Evolutionary conservation across 1,140 invertebrate genomes (phyloP).

Genomic region (Monomorium pharaonis): DNA sequence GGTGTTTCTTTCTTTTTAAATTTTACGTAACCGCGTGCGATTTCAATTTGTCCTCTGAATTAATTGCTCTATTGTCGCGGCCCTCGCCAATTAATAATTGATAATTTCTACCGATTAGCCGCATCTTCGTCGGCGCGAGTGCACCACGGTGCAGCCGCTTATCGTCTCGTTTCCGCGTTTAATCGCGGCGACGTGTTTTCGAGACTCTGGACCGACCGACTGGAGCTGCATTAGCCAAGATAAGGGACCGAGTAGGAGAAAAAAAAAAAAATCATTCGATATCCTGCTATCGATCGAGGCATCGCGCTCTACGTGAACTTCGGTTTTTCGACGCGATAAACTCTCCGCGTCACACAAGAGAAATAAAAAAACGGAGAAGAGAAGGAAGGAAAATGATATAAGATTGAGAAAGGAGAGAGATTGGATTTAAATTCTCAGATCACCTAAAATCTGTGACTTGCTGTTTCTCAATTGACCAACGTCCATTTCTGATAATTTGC

Average conservation of each 20-base stretch:
- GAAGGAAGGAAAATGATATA: conserved; percentile 29
- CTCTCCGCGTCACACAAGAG: conserved; percentile 33
- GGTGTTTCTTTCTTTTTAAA: not conserved
- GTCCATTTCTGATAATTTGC: not conserved
- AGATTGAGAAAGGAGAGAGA: conserved; percentile 16
- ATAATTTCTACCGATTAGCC: conserved; percentile 34
- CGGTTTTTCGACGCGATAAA: conserved; percentile 69
- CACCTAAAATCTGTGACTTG: conserved; percentile 2
- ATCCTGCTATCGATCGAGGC: conserved; percentile 52
- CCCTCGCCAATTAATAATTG: conserved; percentile 24
- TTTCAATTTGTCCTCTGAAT: conserved; percentile 1
- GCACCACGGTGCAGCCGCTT: conserved; percentile 21
- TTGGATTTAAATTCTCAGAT: not conserved
- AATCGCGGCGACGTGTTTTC: conserved; percentile 50
- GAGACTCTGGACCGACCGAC: conserved; percentile 54
- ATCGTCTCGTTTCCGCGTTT: conserved; percentile 49
- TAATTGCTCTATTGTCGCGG: conserved; percentile 9
- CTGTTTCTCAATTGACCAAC: not conserved
- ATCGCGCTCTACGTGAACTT: conserved; percentile 66
- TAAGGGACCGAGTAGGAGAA: conserved; percentile 39
- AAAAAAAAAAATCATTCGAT: conserved; percentile 59
- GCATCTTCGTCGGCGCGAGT: conserved; percentile 30
- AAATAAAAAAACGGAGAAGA: conserved; percentile 63
- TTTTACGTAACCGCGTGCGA: not conserved
- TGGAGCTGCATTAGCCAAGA: conserved; percentile 32